phyloP scores from a whole-genome alignment of 37 sponge, comb jelly and placozoan genomes.

The Ianthella basta region DNA sequence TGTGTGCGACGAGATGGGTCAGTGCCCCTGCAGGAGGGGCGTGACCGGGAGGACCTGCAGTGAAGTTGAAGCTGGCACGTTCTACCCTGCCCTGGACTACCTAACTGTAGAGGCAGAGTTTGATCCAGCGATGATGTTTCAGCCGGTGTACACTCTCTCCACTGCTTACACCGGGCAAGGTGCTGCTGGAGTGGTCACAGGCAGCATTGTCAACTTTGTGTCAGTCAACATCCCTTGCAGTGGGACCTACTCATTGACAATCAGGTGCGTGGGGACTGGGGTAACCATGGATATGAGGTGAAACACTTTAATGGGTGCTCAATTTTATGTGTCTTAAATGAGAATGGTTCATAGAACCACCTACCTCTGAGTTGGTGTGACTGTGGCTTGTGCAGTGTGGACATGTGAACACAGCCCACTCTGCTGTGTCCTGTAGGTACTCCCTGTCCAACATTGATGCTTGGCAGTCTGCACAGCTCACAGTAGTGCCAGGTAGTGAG shows the following conservation, averaged over 20 bases:
- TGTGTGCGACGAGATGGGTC: slow-evolving; percentile 64
- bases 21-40: slow-evolving; percentile 66
- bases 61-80: slow-evolving; percentile 58
- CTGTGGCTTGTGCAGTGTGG: too few relatives aligned
- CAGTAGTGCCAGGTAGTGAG: background rate
- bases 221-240: slow-evolving; percentile 30
- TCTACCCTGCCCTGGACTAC: slow-evolving; percentile 60
- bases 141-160: slow-evolving; percentile 8
- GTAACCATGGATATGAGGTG: too few relatives aligned
- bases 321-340: too few relatives aligned
- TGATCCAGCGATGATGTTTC: background rate
- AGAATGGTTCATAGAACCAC: too few relatives aligned
- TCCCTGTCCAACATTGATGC: background rate
- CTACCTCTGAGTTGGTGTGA: too few relatives aligned
- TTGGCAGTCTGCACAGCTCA: slow-evolving; percentile 14
- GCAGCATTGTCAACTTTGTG: slow-evolving; percentile 31
- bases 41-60: slow-evolving; percentile 56
- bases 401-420: too few relatives aligned
- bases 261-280: background rate
- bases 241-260: slow-evolving; percentile 31
- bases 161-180: slow-evolving; percentile 58
- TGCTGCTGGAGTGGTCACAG: slow-evolving; percentile 19
- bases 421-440: background rate
- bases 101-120: slow-evolving; percentile 57
- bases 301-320: too few relatives aligned